Evolutionary conservation across 2,113 vertebrate genomes (phyloP).

Genomic region (Climacteris rufus): DNA sequence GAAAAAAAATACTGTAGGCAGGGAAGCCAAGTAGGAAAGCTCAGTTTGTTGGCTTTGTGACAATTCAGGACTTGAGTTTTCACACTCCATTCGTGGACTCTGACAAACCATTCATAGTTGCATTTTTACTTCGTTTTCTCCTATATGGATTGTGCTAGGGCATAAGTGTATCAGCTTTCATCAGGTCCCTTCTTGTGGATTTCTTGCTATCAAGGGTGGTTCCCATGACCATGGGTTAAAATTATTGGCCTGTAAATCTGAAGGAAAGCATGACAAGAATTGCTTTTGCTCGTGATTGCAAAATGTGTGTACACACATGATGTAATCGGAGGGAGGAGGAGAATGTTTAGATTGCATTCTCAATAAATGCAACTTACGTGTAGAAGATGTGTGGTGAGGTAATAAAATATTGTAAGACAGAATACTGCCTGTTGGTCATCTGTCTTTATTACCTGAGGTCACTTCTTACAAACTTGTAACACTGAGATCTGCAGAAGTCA

Average conservation of each 20-base stretch:
- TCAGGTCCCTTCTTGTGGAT: not conserved
- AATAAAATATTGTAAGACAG: not conserved
- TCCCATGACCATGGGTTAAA: not conserved
- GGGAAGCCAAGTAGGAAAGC: not conserved
- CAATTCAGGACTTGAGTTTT: not conserved
- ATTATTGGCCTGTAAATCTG: not conserved
- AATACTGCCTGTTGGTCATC: not conserved
- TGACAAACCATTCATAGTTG: not conserved
- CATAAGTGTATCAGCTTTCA: not conserved
- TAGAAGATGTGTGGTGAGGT: not conserved
- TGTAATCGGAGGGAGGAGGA: not conserved
- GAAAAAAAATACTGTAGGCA: too few species aligned
- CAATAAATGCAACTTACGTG: rapidly evolving
- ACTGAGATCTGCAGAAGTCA: not conserved
- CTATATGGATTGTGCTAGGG: not conserved
- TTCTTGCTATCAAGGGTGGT: not conserved
- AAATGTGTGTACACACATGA: not conserved
- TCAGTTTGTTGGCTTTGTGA: not conserved
- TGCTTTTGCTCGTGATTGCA: conserved; percentile 9
- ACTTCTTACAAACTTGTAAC: not conserved
- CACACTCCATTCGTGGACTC: not conserved
- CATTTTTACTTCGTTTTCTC: not conserved
- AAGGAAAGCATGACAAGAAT: not conserved
- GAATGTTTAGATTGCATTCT: not conserved
- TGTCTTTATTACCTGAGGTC: rapidly evolving